These are phyloP conservation scores for Cabera pusaria DNA, from an alignment of 2,888 invertebrate species.

Conservation along the genomic window DNA sequence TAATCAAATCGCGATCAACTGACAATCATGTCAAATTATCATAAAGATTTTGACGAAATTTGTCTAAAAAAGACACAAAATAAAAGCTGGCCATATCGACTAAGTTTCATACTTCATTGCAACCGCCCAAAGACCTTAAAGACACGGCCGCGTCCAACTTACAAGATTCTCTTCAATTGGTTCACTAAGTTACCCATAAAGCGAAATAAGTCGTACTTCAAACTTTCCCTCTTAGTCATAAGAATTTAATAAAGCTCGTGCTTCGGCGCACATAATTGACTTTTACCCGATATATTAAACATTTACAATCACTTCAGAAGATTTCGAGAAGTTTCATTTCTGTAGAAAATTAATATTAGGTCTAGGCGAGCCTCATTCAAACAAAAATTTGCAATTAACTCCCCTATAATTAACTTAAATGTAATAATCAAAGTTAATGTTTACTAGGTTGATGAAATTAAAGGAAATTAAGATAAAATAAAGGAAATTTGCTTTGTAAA, in stretches of 20 bases:
- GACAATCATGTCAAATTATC: no score
- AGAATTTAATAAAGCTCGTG: slow-evolving; percentile 4
- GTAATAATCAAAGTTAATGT: slow-evolving; percentile 10
- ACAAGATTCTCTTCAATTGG: no score
- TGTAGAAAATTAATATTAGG: slow-evolving; percentile 14
- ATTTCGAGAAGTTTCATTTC: slow-evolving; percentile 11
- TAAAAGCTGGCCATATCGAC: no score
- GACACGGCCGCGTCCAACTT: no score
- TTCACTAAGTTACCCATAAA: not conserved
- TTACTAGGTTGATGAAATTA: slow-evolving; percentile 12
- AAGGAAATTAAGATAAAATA: not conserved
- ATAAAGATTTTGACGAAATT: no score
- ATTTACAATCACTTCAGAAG: slow-evolving; percentile 7
- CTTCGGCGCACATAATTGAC: slow-evolving; percentile 6
- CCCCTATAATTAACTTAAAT: slow-evolving; percentile 12
- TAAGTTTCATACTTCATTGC: no score
- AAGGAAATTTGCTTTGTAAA: no score
- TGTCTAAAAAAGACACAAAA: no score
- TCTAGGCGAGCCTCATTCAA: slow-evolving; percentile 13
- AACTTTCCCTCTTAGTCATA: slow-evolving; percentile 1
- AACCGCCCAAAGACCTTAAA: no score
- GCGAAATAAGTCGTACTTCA: not conserved
- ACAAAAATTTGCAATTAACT: slow-evolving; percentile 11
- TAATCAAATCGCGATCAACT: no score
- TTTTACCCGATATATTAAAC: slow-evolving; percentile 9